Evolutionary conservation across 2,113 vertebrate species (phyloP), one percentile per base, ranked within the genome.

Genomic region (Podarcis cretensis): DNA sequence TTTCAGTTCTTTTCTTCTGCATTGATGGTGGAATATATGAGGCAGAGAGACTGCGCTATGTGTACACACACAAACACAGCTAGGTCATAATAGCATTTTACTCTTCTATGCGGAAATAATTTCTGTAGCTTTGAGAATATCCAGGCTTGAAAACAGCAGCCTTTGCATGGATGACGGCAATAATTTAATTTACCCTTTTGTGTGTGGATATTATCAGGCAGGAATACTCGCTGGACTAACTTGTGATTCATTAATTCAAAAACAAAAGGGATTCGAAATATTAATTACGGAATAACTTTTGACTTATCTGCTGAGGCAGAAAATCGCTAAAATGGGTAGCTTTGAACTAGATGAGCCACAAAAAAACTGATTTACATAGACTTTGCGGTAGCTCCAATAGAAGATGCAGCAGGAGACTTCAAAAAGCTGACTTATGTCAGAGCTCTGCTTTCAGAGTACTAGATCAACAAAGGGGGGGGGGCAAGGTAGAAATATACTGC

Each of bases 51-150:
- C 43, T 0, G 43, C 43, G 10, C 43, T 48, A 48, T 48, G 43
- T 48, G 43, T 48, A 48, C 43, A 48, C 43, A 48, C 43, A 48
- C 43, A 48, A 54, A 1, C 1, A 14, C 35, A 48, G 54, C 43
- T n/a, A 32, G 37, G 16, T 48, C 77, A 66, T 27, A 43, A 66
- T 27, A 43, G 63, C 63, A 79, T 69, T 23, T 13, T 66, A 76
- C 85, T 10, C 35, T 74, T 91, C 83, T 90, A 57, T 75, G 90
- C 40, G 78, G 6, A 30, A 87, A 86, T 32, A 32, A 86, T 65
- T 90, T 91, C 6, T 90, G 4, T 57, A 78, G 13, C 88, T 91
- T 83, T 16, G 16, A 21, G 13, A 91, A 92, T 91, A 68, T 3
- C 89, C 13, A 4, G 84, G 7, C 73, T 1, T 91, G 76, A 71